Evolutionary conservation across 2,113 vertebrate genomes (phyloP).

Genomic region (Antechinus flavipes): DNA sequence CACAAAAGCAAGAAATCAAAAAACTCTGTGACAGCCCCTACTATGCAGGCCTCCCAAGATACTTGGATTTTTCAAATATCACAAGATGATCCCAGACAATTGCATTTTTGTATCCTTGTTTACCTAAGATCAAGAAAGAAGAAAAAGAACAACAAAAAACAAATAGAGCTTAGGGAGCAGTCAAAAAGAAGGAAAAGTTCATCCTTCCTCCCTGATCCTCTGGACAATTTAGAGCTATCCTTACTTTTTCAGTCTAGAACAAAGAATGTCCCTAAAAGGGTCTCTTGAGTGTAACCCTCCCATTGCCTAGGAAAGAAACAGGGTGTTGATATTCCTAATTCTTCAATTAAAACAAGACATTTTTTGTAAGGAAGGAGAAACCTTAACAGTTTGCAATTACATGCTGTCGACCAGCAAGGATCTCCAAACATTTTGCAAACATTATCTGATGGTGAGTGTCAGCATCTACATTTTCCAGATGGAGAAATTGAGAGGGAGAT

Average conservation of each 20-base stretch:
- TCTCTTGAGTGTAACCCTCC: neutral
- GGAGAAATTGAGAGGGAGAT: conserved; percentile 64
- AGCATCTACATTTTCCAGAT: conserved; percentile 65
- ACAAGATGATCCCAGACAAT: neutral
- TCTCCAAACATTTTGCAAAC: conserved; percentile 72
- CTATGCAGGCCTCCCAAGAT: neutral
- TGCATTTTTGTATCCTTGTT: neutral
- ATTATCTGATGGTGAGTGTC: conserved; percentile 69
- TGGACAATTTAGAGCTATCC: neutral
- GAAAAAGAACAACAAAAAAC: neutral
- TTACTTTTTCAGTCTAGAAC: neutral
- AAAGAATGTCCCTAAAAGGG: neutral
- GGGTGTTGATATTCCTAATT: neutral
- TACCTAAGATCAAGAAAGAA: neutral
- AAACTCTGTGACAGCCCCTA: neutral
- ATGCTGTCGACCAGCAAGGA: conserved; percentile 68
- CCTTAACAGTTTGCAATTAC: conserved; percentile 69
- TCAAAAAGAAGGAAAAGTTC: neutral
- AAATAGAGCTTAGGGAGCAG: neutral
- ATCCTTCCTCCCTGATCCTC: neutral
- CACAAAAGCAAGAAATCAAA: neutral
- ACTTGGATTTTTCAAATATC: neutral
- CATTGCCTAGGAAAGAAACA: neutral
- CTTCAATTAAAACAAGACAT: conserved; percentile 34
- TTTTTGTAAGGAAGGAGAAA: conserved; percentile 53